phyloP scores from a whole-genome alignment of 2,888 invertebrate species.

The Ceramica pisi region DNA sequence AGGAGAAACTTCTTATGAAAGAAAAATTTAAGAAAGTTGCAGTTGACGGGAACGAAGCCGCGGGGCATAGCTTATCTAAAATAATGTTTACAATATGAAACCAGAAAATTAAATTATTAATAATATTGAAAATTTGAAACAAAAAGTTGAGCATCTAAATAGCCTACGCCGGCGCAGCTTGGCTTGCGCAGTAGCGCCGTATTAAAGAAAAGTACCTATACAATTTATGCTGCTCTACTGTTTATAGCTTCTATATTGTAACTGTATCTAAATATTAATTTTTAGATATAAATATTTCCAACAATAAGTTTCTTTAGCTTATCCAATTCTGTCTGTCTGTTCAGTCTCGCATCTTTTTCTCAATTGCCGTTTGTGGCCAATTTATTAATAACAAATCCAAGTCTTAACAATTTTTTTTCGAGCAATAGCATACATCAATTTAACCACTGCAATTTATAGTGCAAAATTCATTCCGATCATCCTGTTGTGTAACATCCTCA shows the following conservation, averaged over 20 bases:
- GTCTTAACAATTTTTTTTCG: background rate
- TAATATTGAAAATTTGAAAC: constrained; percentile 6
- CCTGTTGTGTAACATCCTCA: background rate
- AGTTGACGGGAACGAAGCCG: no score
- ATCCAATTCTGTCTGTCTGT: no score
- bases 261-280: background rate
- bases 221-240: background rate
- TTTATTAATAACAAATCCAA: background rate
- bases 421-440: background rate
- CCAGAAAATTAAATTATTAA: background rate
- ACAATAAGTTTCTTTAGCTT: no score
- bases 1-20: no score
- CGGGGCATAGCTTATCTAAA: no score
- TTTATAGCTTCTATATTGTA: background rate
- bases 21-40: no score
- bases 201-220: background rate
- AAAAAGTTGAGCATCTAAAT: constrained; percentile 6
- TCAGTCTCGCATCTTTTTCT: background rate
- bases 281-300: no score
- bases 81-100: background rate
- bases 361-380: background rate
- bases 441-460: background rate
- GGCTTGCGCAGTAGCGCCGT: background rate
- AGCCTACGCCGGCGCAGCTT: constrained; percentile 48
- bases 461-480: background rate